Evolutionary conservation across 2,113 vertebrate species (phyloP).

Genomic region (Cygnus buccinator): DNA sequence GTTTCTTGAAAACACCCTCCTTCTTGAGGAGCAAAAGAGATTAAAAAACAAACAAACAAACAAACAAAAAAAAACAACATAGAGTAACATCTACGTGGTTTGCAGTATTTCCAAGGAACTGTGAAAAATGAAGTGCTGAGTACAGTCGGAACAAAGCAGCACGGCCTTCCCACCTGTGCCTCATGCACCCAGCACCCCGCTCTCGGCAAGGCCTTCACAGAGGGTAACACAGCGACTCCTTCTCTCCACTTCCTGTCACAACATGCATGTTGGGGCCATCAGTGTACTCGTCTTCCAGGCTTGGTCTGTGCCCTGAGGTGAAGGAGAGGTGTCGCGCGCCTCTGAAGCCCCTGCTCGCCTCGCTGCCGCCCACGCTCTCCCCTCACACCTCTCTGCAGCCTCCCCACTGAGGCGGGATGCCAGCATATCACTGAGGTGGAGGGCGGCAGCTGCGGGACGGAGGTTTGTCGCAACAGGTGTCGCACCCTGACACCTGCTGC

Average conservation of each 20-base stretch:
- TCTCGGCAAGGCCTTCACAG: too few species aligned
- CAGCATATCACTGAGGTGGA: background rate
- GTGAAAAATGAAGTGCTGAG: background rate
- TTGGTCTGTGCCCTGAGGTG: background rate
- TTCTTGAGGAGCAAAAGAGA: background rate
- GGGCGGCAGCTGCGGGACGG: too few species aligned
- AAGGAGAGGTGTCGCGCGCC: rapidly evolving
- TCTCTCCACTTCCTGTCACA: background rate
- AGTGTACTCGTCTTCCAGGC: rapidly evolving
- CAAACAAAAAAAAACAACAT: background rate
- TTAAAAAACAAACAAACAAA: too few species aligned
- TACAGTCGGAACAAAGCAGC: rapidly evolving
- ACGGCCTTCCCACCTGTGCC: rapidly evolving
- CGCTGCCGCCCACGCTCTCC: background rate
- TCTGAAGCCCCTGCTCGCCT: background rate
- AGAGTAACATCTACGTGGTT: background rate
- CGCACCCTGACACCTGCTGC: background rate
- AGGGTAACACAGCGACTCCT: rapidly evolving
- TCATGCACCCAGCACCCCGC: background rate
- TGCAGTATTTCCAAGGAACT: background rate
- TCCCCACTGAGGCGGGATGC: too few species aligned
- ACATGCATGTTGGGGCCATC: rapidly evolving
- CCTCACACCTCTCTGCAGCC: too few species aligned
- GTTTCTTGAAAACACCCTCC: background rate
- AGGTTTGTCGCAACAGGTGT: too few species aligned